Evolutionary conservation across 2,888 invertebrate species (phyloP), one percentile per base, ranked within the genome.

Genomic region (Thysanoteuthis rhombus): DNA sequence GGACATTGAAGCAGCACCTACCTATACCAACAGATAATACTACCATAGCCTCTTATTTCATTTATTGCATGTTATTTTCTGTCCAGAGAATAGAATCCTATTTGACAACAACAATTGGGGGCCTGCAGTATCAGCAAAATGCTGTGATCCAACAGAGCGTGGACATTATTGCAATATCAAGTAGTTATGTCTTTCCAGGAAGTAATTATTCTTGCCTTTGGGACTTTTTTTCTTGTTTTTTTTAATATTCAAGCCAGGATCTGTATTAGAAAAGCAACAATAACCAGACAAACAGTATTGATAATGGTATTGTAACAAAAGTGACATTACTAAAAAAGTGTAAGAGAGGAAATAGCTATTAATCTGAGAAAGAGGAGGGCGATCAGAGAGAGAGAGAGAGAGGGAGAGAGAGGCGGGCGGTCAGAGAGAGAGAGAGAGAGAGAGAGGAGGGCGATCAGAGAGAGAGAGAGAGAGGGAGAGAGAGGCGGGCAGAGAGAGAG

Each of bases 131-230:
- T 32, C 75, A n/a, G 75, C 22, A 22, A n/a, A n/a, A 75, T n/a
- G 12, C 12, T 4, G 10, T 10, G 75, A n/a, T 75, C n/a, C n/a
- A 75, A 75, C n/a, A n/a, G n/a, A n/a, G n/a, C 16, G n/a, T 75
- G n/a, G n/a, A n/a, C 58, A 6, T 58, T 58, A n/a, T n/a, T n/a
- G 32, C 4, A 75, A 75, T 75, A 75, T 75, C 4, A 75, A 75
- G 10, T 10, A n/a, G 8, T 1, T 16, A n/a, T 8, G 10, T 10
- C 16, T n/a, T n/a, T 3, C 16, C n/a, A n/a, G 0, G n/a, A 75
- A n/a, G 16, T 1, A 75, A 75, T 75, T 0, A 75, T 12, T n/a
- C 75, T 75, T 75, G 28, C 25, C 58, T 58, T 58, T 25, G 28
- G 58, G 25, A 3, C 16, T n/a, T n/a, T n/a, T 75, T 75, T n/a